Conservation (phyloP, 2,113 vertebrate species). For the Prolemur simus region DNA sequence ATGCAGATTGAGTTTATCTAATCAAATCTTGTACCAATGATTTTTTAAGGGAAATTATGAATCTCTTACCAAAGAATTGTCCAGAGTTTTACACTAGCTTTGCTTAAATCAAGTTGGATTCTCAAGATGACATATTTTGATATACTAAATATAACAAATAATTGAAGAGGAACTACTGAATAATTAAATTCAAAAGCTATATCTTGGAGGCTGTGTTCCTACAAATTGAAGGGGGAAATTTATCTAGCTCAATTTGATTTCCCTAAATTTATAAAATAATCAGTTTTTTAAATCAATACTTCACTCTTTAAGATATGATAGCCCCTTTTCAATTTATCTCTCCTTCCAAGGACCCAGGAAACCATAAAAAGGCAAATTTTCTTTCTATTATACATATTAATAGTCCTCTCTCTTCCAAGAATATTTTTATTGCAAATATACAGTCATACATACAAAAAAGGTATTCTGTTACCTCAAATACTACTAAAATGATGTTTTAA, state of each 20-base stretch:
- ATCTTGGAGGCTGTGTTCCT: not conserved
- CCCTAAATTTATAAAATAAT: not conserved
- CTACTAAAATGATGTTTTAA: not conserved
- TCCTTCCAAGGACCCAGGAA: not conserved
- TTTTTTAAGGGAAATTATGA: slow-evolving; percentile 49
- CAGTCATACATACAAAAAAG: not conserved
- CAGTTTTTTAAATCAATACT: not conserved
- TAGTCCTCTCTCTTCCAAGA: not conserved
- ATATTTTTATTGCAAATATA: not conserved
- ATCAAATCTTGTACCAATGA: not conserved
- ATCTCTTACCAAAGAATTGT: not conserved
- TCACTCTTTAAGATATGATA: not conserved
- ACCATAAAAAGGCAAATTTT: not conserved
- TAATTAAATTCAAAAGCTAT: slow-evolving; percentile 35
- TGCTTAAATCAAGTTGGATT: slow-evolving; percentile 34
- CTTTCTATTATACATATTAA: not conserved
- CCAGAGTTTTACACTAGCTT: not conserved
- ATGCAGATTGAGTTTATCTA: slow-evolving; percentile 35
- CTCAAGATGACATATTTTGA: not conserved
- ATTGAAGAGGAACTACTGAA: not conserved
- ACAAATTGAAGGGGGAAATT: not conserved
- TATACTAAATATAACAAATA: slow-evolving; percentile 31
- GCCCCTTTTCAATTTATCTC: not conserved
- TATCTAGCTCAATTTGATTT: not conserved
- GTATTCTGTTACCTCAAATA: not conserved